Evolutionary conservation across 2,888 invertebrate genomes (phyloP).

Genomic region (Cheilosia variabilis): DNA sequence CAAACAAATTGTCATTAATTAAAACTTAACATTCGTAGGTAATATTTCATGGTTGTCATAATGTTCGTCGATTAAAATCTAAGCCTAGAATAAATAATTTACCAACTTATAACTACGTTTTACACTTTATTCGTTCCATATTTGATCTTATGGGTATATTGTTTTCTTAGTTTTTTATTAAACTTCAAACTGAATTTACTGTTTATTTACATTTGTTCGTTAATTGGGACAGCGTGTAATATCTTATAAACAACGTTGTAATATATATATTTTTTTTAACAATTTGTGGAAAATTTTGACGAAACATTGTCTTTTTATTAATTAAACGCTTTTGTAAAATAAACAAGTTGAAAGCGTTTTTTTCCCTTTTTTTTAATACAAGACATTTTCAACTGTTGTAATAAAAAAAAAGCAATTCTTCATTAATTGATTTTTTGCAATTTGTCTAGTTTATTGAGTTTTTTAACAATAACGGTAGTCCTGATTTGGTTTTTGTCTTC

Average conservation of each 20-base stretch:
- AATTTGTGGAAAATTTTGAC: neutral
- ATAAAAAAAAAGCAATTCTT: neutral
- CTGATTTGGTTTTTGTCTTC: conserved; percentile 84
- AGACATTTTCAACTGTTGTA: neutral
- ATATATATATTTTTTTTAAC: too few species aligned
- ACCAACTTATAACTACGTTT: conserved; percentile 62
- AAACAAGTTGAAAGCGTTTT: too few species aligned
- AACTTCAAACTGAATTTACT: conserved; percentile 9
- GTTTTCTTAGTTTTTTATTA: conserved; percentile 3
- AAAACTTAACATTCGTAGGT: conserved; percentile 72
- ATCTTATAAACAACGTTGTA: neutral
- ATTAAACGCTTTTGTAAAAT: too few species aligned
- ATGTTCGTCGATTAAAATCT: conserved; percentile 50
- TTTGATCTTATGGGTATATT: conserved; percentile 16
- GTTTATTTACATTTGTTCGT: conserved; percentile 53
- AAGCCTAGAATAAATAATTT: conserved; percentile 66
- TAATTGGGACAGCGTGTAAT: neutral
- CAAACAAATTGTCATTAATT: conserved; percentile 69
- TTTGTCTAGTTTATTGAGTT: conserved; percentile 83
- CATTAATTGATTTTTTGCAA: neutral
- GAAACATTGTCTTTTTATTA: too few species aligned
- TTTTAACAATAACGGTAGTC: conserved; percentile 83
- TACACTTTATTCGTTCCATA: conserved; percentile 68
- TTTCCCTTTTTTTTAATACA: too few species aligned
- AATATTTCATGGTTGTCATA: conserved; percentile 60